phyloP scores from a whole-genome alignment of 2,888 invertebrate genomes.

The Caenorhabditis afra region DNA sequence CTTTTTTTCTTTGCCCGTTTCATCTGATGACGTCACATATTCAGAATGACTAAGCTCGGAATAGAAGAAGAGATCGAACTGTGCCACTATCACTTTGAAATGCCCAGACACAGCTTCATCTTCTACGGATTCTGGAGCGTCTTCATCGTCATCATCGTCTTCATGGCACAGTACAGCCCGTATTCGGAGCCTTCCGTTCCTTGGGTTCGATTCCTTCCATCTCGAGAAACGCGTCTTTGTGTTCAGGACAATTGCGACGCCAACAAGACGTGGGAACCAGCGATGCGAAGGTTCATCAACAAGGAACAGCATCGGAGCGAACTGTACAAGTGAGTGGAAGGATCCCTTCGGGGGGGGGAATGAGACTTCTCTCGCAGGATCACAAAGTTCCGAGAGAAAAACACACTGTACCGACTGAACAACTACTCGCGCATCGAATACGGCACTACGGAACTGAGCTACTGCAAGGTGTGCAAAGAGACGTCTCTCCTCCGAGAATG shows the following conservation, averaged over 20 bases:
- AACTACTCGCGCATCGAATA: conserved; percentile 53
- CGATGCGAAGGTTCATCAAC: conserved; percentile 38
- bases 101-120: conserved; percentile 40
- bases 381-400: conserved; percentile 46
- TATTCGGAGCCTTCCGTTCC: conserved; percentile 43
- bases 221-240: background rate
- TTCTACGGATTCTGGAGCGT: conserved; percentile 51
- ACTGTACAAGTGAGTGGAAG: conserved; percentile 32
- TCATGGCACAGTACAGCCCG: conserved; percentile 12
- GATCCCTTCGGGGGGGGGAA: no score
- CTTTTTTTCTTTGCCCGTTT: no score
- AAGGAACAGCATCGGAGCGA: conserved; percentile 50
- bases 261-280: conserved; percentile 53
- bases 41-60: conserved; percentile 24
- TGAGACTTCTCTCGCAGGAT: conserved; percentile 16
- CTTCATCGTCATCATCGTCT: conserved; percentile 26
- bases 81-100: conserved; percentile 44
- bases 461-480: conserved; percentile 40
- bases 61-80: conserved; percentile 45
- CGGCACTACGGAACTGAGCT: conserved; percentile 33
- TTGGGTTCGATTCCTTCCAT: conserved; percentile 24
- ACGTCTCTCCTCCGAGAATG: background rate
- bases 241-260: conserved; percentile 56
- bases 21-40: background rate
- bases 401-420: conserved; percentile 36